These are phyloP conservation scores for Teinopalpus imperialis DNA, from an alignment of 2,888 invertebrate species.

Conservation along the genomic window DNA sequence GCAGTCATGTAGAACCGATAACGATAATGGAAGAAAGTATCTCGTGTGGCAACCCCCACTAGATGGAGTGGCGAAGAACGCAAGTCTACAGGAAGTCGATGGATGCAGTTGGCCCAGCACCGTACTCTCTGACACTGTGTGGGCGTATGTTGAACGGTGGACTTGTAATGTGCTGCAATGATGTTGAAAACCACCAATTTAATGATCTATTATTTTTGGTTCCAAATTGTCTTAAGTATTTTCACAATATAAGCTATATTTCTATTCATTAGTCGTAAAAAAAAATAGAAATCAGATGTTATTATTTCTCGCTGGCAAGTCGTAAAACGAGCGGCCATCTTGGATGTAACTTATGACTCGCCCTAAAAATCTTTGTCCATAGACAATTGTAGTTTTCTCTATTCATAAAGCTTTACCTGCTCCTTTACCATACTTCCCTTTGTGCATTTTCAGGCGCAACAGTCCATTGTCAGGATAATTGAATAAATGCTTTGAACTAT, in stretches of 20 bases:
- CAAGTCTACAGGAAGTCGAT: too few species aligned
- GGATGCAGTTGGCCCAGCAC: too few species aligned
- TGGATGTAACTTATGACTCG: constrained; percentile 70
- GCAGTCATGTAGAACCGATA: too few species aligned
- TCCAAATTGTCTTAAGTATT: constrained; percentile 7
- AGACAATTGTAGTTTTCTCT: constrained; percentile 65
- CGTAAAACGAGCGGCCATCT: constrained; percentile 62
- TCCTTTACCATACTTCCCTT: constrained; percentile 52
- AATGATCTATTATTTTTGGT: too few species aligned
- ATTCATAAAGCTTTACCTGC: constrained; percentile 70
- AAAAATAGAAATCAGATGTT: constrained; percentile 33
- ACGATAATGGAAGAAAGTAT: too few species aligned
- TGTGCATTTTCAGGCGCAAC: constrained; percentile 73
- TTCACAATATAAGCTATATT: background rate
- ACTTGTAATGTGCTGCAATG: too few species aligned
- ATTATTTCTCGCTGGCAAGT: constrained; percentile 36
- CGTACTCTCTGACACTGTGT: too few species aligned
- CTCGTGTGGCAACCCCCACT: too few species aligned
- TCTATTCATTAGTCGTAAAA: constrained; percentile 34
- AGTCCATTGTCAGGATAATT: constrained; percentile 74
- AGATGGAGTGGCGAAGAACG: too few species aligned
- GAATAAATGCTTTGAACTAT: constrained; percentile 72
- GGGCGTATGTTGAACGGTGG: too few species aligned
- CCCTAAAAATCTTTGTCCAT: constrained; percentile 63
- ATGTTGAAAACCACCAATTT: too few species aligned